Percentiles rank a stretch among this genome's conserved stretches.
These are phyloP conservation scores for Spodoptera littoralis DNA, from an alignment of 2,888 invertebrate species.

Conservation along the genomic window DNA sequence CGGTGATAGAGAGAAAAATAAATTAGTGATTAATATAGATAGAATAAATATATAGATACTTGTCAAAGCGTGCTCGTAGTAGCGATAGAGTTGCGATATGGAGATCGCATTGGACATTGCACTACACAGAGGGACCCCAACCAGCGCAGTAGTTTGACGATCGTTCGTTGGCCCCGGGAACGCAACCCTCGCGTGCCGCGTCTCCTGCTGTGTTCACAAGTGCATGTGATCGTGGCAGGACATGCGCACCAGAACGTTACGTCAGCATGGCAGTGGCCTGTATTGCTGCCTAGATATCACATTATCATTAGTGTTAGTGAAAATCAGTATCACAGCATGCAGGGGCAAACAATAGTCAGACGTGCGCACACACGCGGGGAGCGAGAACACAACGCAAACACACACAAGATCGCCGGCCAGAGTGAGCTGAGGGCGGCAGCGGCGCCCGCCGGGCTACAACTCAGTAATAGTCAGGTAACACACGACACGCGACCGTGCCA, in stretches of 20 bases:
- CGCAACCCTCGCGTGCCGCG: conserved; percentile 58
- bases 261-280: conserved; percentile 51
- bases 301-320: conserved; percentile 50
- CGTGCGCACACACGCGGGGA: conserved; percentile 71
- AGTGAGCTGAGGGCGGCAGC: conserved; percentile 75
- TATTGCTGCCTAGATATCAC: conserved; percentile 15
- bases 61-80: conserved; percentile 71
- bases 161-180: conserved; percentile 62
- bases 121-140: conserved; percentile 59
- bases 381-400: conserved; percentile 80
- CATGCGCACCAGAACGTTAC: conserved; percentile 57
- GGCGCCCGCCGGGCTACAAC: conserved; percentile 75
- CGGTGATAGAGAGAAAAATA: conserved; percentile 74
- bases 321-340: conserved; percentile 65
- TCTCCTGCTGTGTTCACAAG: conserved; percentile 71
- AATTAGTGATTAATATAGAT: conserved; percentile 69
- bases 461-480: conserved; percentile 72
- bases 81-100: conserved; percentile 45
- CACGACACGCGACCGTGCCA: conserved; percentile 55
- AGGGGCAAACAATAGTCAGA: conserved; percentile 77
- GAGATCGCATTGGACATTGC: conserved; percentile 63
- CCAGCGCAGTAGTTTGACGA: conserved; percentile 71
- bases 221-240: conserved; percentile 71
- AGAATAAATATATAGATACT: conserved; percentile 66
- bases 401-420: conserved; percentile 88